Evolutionary conservation across 2,888 invertebrate species (phyloP).

Genomic region (Pristionchus japonicus): DNA sequence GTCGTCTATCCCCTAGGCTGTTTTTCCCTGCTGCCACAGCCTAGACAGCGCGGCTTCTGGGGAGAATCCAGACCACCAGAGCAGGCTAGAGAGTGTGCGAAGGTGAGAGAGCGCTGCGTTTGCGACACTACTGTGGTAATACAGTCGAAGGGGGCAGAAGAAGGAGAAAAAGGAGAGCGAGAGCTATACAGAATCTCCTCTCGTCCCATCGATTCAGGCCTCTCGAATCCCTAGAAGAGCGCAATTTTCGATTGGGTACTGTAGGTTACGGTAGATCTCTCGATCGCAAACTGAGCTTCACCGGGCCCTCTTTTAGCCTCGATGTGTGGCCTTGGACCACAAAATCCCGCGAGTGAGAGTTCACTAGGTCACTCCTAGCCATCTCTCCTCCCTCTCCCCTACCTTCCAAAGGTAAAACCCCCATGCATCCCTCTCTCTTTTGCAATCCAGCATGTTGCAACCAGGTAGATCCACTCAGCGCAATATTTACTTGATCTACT

Average conservation of each 20-base stretch:
- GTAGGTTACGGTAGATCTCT: background rate
- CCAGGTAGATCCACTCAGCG: no score
- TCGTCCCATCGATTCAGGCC: background rate
- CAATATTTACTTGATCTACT: background rate
- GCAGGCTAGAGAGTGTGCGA: background rate
- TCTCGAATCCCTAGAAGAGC: background rate
- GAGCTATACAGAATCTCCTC: background rate
- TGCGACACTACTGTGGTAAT: background rate
- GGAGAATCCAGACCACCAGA: background rate
- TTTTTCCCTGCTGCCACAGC: background rate
- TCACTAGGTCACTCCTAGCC: slow-evolving; percentile 36
- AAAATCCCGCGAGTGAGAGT: background rate
- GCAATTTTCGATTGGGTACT: background rate
- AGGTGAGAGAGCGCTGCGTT: background rate
- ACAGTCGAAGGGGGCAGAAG: background rate
- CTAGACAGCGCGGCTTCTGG: background rate
- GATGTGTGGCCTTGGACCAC: slow-evolving; percentile 24
- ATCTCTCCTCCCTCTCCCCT: background rate
- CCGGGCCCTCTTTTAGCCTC: background rate
- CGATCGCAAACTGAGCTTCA: background rate
- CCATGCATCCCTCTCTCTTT: background rate
- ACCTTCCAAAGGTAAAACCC: background rate
- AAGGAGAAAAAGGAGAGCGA: background rate
- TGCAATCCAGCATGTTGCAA: background rate
- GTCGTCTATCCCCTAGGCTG: slow-evolving; percentile 22